These are phyloP conservation scores for Lagopus muta DNA, from an alignment of 2,113 vertebrate species.

Conservation along the genomic window DNA sequence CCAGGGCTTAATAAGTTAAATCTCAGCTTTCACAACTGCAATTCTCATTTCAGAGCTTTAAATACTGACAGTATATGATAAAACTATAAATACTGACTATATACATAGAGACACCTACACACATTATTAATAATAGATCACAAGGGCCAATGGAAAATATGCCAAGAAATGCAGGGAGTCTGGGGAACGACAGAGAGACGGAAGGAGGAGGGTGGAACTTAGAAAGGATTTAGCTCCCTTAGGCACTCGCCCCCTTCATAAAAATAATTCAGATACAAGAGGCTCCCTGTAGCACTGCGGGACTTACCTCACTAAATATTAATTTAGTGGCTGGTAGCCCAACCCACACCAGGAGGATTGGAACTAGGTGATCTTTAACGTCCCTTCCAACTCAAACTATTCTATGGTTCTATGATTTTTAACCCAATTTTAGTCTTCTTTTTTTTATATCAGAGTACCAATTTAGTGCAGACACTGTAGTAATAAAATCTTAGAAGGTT, in stretches of 20 bases:
- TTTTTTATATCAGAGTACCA: background rate
- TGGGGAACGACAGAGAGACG: background rate
- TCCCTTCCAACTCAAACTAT: background rate
- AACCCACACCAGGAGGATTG: background rate
- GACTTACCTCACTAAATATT: background rate
- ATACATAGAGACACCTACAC: constrained; percentile 53
- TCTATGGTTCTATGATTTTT: background rate
- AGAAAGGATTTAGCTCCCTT: background rate
- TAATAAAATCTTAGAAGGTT: background rate
- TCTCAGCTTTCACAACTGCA: background rate
- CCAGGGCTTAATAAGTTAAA: constrained; percentile 25
- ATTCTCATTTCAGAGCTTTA: constrained; percentile 34
- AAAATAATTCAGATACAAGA: background rate
- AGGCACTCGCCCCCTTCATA: background rate
- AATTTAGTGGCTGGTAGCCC: background rate
- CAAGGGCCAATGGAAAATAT: constrained; percentile 52
- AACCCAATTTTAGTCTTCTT: background rate
- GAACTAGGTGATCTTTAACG: background rate
- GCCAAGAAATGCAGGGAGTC: background rate
- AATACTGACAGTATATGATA: constrained; percentile 55
- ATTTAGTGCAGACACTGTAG: background rate
- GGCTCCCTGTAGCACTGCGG: background rate
- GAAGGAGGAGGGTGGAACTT: background rate
- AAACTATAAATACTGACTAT: constrained; percentile 61
- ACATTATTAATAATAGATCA: constrained; percentile 49